A percentile compares a stretch with the other conserved stretches of the same genome.
phyloP scores from a whole-genome alignment of 2,113 vertebrate species.

The Condylura cristata region DNA sequence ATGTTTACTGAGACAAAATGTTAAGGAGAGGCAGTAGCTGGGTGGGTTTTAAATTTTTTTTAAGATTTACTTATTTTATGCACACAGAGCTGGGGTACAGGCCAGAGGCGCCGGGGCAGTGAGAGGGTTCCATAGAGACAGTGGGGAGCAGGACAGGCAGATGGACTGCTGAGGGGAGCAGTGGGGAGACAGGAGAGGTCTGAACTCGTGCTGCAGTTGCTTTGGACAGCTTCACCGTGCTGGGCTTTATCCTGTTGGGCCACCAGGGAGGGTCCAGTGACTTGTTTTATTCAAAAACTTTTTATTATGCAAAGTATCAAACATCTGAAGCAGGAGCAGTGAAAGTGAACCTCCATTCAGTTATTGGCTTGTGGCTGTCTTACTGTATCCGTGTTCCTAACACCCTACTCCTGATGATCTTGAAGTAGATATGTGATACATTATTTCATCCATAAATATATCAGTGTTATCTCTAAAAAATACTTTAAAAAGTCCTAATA shows the following conservation, averaged over 20 bases:
- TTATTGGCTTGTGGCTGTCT: not conserved
- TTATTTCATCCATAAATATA: not conserved
- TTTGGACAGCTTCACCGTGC: no score
- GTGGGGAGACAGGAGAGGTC: no score
- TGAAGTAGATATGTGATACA: not conserved
- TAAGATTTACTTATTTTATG: no score
- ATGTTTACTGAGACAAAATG: conserved; percentile 30
- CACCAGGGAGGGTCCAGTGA: not conserved
- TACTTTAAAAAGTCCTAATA: not conserved
- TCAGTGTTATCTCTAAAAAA: not conserved
- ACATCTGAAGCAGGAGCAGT: not conserved
- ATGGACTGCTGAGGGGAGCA: no score
- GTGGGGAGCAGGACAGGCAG: no score
- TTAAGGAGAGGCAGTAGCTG: not conserved
- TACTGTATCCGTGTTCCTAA: not conserved
- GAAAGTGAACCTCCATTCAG: not conserved
- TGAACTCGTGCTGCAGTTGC: no score
- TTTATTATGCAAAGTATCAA: conserved; percentile 1
- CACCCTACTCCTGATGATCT: not conserved
- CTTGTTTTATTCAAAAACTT: not conserved
- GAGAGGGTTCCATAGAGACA: no score
- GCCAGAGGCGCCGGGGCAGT: no score
- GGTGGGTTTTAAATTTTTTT: not conserved
- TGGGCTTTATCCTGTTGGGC: no score
- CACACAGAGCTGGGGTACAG: no score